Conservation (phyloP, 2,113 vertebrate species). For the Burhinus oedicnemus region DNA sequence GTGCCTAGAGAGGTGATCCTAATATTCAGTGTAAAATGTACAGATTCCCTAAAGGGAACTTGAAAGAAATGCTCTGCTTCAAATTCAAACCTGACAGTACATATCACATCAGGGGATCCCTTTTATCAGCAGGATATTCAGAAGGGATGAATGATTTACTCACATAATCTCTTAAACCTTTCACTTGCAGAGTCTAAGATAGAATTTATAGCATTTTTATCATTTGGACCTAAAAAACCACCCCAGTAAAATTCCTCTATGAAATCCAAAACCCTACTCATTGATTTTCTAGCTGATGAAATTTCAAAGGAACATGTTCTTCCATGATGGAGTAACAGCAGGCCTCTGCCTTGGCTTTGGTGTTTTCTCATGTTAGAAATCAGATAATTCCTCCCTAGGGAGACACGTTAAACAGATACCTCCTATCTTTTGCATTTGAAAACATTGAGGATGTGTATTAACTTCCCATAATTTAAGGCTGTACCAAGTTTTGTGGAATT, state of each 20-base stretch:
- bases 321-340: conserved; percentile 15
- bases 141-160: conserved; percentile 70
- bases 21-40: conserved; percentile 49
- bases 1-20: conserved; percentile 37
- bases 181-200: conserved; percentile 43
- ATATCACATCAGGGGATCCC: conserved; percentile 53
- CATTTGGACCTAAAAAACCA: conserved; percentile 24
- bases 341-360: conserved; percentile 14
- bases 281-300: conserved; percentile 68
- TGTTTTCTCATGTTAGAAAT: conserved; percentile 60
- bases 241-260: conserved; percentile 49
- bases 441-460: not conserved
- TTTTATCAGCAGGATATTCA: conserved; percentile 70
- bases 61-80: conserved; percentile 56
- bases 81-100: conserved; percentile 69
- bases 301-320: conserved; percentile 61
- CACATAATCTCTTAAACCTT: conserved; percentile 68
- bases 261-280: conserved; percentile 56
- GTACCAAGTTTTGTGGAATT: not conserved
- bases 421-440: conserved; percentile 21
- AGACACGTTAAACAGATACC: not conserved
- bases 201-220: conserved; percentile 71
- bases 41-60: conserved; percentile 59
- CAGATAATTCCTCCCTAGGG: conserved; percentile 24
- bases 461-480: not conserved